Conservation (phyloP, 1,140 invertebrate species). For the Ctenoplectra terminalis region DNA sequence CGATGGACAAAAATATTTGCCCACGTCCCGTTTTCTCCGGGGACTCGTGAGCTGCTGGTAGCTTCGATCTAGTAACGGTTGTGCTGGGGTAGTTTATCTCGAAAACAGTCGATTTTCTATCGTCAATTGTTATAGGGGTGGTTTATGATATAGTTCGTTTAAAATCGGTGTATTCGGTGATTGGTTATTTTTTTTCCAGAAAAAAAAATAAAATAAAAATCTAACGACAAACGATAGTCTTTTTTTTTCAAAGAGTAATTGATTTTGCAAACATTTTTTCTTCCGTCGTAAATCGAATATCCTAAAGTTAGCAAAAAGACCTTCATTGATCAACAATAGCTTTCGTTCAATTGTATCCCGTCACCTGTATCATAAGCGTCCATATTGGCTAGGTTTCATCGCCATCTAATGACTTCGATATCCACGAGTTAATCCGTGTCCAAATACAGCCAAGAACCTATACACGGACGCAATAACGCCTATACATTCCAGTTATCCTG, state of each 20-base stretch:
- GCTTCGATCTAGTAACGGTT: background rate
- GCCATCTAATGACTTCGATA: conserved; percentile 18
- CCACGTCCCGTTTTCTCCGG: background rate
- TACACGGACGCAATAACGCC: background rate
- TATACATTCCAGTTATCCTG: background rate
- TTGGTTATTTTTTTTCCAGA: no score
- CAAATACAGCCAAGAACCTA: background rate
- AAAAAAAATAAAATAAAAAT: no score
- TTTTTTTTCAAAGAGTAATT: no score
- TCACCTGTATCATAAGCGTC: background rate
- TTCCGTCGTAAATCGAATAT: no score
- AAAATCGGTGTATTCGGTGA: no score
- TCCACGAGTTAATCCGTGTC: background rate
- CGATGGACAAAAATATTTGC: background rate
- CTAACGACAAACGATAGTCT: no score
- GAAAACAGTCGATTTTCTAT: no score
- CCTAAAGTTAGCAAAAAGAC: no score
- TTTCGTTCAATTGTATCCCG: background rate
- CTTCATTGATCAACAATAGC: background rate
- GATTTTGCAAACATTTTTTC: no score
- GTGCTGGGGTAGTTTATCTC: background rate
- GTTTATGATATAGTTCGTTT: no score
- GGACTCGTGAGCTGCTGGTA: background rate
- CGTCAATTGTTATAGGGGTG: background rate
- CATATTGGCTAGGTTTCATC: conserved; percentile 2